These are phyloP conservation scores for Meteorus colon DNA, from an alignment of 2,888 invertebrate species.

Conservation along the genomic window DNA sequence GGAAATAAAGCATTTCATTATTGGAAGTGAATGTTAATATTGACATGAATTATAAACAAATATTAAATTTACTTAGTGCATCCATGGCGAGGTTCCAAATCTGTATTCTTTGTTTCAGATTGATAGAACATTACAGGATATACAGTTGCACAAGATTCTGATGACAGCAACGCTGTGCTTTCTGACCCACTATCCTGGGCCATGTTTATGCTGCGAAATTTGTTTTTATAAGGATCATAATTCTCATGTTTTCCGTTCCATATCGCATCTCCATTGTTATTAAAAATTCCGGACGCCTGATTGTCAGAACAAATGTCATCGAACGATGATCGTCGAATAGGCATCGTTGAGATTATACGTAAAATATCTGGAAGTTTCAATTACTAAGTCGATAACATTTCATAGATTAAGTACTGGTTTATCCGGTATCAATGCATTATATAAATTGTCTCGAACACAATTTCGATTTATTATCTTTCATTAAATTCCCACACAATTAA, in stretches of 20 bases:
- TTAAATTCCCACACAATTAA: no score
- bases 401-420: no score
- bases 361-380: no score
- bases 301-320: not conserved
- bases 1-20: not conserved
- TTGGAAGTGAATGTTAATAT: not conserved
- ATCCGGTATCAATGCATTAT: no score
- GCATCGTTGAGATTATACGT: constrained; percentile 27
- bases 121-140: constrained; percentile 64
- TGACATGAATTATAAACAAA: not conserved
- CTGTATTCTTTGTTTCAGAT: constrained; percentile 68
- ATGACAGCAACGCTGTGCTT: constrained; percentile 67
- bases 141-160: constrained; percentile 60
- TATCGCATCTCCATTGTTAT: not conserved
- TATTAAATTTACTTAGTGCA: constrained; percentile 54
- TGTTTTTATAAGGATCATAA: constrained; percentile 43
- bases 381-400: no score
- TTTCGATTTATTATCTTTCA: no score
- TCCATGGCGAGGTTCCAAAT: constrained; percentile 53
- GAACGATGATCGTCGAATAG: not conserved
- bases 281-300: no score
- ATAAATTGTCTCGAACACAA: no score
- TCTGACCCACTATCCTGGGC: constrained; percentile 67
- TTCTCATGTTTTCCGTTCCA: not conserved
- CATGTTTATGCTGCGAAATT: constrained; percentile 42